Evolutionary conservation across 1,140 invertebrate species (phyloP).

Genomic region (Ips typographus): DNA sequence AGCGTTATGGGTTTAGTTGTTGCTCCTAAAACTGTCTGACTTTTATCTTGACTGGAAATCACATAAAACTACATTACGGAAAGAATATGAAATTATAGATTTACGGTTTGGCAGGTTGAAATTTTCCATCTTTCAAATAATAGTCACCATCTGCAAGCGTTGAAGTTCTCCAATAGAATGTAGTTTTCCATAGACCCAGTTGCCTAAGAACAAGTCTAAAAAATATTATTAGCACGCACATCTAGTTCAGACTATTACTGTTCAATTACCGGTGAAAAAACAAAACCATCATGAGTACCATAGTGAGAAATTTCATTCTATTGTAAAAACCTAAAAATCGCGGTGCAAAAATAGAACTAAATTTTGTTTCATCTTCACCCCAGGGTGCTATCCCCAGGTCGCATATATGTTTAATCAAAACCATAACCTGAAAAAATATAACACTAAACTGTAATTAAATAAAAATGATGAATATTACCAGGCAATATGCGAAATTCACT

Average conservation of each 20-base stretch:
- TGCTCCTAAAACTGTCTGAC: background rate
- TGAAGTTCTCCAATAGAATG: slow-evolving; percentile 1
- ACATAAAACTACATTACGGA: background rate
- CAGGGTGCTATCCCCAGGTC: slow-evolving; percentile 6
- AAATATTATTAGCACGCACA: background rate
- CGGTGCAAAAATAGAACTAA: slow-evolving; percentile 1
- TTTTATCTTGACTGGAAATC: background rate
- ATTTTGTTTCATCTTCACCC: background rate
- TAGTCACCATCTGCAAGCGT: slow-evolving; percentile 26
- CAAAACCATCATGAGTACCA: background rate
- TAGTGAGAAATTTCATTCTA: slow-evolving; percentile 5
- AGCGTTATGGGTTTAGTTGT: background rate
- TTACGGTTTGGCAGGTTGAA: background rate
- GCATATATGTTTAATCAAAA: slow-evolving; percentile 3
- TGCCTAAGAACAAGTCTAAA: slow-evolving; percentile 13
- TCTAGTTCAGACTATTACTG: background rate
- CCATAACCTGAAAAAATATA: background rate
- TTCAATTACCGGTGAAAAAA: slow-evolving; percentile 7
- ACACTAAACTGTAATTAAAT: background rate
- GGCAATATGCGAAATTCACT: slow-evolving; percentile 11
- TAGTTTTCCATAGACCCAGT: slow-evolving; percentile 23
- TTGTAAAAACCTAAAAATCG: background rate
- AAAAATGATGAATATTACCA: slow-evolving; percentile 12
- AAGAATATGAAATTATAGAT: background rate
- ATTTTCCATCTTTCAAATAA: slow-evolving; percentile 6